Conservation (phyloP, 2,113 vertebrate species). For the Rhabdornis inornatus region DNA sequence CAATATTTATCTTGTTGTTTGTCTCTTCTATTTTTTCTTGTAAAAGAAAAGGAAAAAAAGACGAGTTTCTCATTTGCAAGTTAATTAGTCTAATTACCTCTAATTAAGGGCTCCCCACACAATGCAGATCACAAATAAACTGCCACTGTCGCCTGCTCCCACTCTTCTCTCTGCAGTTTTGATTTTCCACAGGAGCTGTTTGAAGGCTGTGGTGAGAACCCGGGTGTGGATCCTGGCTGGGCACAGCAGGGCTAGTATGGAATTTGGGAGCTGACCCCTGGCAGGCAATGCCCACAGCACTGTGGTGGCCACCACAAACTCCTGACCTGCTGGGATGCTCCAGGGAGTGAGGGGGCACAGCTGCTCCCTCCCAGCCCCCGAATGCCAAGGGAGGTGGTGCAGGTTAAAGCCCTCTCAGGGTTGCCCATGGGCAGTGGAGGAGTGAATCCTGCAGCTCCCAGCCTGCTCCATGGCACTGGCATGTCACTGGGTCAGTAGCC, state of each 20-base stretch:
- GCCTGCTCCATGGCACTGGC: neutral
- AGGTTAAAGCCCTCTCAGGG: neutral
- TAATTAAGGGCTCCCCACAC: constrained; percentile 83
- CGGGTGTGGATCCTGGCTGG: neutral
- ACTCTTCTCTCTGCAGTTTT: constrained; percentile 18
- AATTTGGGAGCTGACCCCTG: neutral
- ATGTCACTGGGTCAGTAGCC: neutral
- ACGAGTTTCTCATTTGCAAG: constrained; percentile 80
- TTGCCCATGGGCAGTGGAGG: neutral
- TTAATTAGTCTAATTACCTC: constrained; percentile 87
- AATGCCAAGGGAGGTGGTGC: accelerated
- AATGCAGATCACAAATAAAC: constrained; percentile 65
- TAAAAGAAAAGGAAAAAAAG: constrained; percentile 26
- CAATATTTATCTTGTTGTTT: constrained; percentile 68
- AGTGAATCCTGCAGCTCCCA: neutral
- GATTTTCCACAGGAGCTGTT: neutral
- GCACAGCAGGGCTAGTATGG: neutral
- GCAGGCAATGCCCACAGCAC: neutral
- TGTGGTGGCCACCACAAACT: neutral
- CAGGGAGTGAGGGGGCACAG: neutral
- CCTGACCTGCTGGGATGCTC: neutral
- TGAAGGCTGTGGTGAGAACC: neutral
- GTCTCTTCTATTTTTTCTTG: neutral
- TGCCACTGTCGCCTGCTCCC: constrained; percentile 16
- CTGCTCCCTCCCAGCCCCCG: neutral